Percentiles rank a stretch among this genome's conserved stretches.
phyloP scores from a whole-genome alignment of 2,113 vertebrate species.

The Cyrtonyx montezumae region DNA sequence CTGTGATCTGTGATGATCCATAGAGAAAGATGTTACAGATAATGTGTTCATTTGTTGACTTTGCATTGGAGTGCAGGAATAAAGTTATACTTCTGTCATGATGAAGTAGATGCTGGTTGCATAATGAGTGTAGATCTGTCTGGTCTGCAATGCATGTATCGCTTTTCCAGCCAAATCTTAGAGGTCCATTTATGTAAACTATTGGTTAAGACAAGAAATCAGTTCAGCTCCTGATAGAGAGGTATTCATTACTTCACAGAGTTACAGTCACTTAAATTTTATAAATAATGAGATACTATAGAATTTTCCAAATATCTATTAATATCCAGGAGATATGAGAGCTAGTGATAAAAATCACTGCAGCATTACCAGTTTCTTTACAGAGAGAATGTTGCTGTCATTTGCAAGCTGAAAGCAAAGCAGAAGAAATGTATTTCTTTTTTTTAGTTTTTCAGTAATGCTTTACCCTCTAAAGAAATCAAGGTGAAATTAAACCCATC shows the following conservation, averaged over 20 bases:
- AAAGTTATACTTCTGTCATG: neutral
- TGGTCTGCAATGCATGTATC: neutral
- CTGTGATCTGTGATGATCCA: neutral
- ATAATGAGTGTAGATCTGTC: neutral
- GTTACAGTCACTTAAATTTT: neutral
- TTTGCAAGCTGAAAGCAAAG: conserved; percentile 31
- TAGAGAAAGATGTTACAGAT: neutral
- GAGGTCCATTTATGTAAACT: neutral
- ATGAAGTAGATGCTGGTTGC: neutral
- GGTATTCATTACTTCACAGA: neutral
- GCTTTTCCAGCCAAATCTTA: neutral
- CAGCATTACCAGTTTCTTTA: conserved; percentile 33
- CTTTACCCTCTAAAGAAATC: conserved; percentile 70
- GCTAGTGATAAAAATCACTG: conserved; percentile 64
- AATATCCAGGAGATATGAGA: conserved; percentile 53
- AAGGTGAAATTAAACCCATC: conserved; percentile 65
- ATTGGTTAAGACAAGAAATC: neutral
- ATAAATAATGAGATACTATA: conserved; percentile 42
- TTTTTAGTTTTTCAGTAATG: conserved; percentile 1
- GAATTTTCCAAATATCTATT: conserved; percentile 54
- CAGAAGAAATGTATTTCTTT: conserved; percentile 40
- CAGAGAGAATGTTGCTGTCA: conserved; percentile 37
- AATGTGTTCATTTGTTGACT: neutral
- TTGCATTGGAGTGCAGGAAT: neutral
- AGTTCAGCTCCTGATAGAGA: neutral